Base-by-base conservation (phyloP, 2,797 vertebrate species). In the Clarias pachynema region DNA sequence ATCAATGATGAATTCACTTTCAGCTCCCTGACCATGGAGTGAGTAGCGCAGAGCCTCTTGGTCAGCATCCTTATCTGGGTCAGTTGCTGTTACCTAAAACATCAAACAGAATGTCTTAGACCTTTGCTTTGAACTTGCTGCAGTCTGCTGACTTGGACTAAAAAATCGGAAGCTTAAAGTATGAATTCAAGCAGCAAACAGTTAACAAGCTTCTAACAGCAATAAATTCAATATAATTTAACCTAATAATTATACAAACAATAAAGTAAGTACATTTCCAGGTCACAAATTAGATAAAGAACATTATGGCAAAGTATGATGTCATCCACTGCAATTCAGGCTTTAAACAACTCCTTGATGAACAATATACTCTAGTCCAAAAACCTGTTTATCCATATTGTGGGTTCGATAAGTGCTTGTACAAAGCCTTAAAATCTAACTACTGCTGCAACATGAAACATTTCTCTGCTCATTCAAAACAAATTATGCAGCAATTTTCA, bases 31-130 rank as follows among this genome's bases (percentile, higher is more conserved):
- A 40, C 97, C 97, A 0, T 97, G 97, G 68, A 98, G 93, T 0
- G 97, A 98, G 83, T 97, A 98, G 18, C 96, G 95, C 87, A 98
- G 90, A 9, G 95, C 95, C 86, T 95, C 96, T 91, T 96, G 96
- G 90, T 96, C 94, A 12, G 95, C 91, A 60, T 93, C 94, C 84
- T 96, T 96, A 89, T 98, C 97, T 79, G 97, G 97, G 94, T 98
- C 97, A 31, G 93, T 94, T 0, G 97, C 97, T 16, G 95, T 95
- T 86, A 98, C 97, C 97, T 98, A 85, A 40, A 88, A 87, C 80
- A 88, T 91, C 81, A 92, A 86, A 92, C 81, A 31, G 88, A 90
- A 87, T 84, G 74, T 70, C 60, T 85, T 81, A 56, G 75, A 80
- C 15, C 22, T 63, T 83, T 86, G 74, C 84, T 78, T 79, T 90